Percentiles rank a stretch among this genome's conserved stretches.
phyloP scores from a whole-genome alignment of 2,797 vertebrate genomes.

The Amniataba percoides region DNA sequence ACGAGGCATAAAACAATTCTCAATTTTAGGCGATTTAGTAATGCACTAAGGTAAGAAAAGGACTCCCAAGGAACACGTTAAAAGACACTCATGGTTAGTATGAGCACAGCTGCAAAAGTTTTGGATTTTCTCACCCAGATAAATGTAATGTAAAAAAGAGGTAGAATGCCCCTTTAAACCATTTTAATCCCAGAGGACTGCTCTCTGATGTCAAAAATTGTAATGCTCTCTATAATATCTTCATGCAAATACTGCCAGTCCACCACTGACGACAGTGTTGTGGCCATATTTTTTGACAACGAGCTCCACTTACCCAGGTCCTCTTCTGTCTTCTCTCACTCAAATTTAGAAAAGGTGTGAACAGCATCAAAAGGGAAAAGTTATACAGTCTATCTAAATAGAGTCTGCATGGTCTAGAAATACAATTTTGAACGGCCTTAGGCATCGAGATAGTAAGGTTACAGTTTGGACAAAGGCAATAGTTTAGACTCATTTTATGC shows the following conservation, averaged over 20 bases:
- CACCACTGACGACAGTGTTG: background rate
- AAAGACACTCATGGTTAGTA: no score
- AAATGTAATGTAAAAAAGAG: background rate
- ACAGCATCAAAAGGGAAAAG: conserved; percentile 6
- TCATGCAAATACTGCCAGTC: background rate
- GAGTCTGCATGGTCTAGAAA: conserved; percentile 14
- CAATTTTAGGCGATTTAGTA: background rate
- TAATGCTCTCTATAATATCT: background rate
- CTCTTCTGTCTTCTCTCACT: background rate
- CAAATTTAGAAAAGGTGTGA: background rate
- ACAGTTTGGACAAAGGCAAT: background rate
- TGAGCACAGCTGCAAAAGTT: no score
- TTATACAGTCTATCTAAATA: conserved; percentile 27
- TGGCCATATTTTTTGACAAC: background rate
- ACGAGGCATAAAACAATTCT: background rate
- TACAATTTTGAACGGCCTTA: conserved; percentile 8
- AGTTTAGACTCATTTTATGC: conserved; percentile 21
- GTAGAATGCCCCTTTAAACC: background rate
- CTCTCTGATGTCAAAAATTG: background rate
- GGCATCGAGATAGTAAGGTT: conserved; percentile 15
- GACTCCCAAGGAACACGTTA: background rate
- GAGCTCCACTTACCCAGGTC: background rate
- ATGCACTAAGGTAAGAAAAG: background rate
- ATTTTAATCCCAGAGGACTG: background rate
- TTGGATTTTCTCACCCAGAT: no score